Evolutionary conservation across 2,888 invertebrate species (phyloP).

Genomic region (Cryptus armator): DNA sequence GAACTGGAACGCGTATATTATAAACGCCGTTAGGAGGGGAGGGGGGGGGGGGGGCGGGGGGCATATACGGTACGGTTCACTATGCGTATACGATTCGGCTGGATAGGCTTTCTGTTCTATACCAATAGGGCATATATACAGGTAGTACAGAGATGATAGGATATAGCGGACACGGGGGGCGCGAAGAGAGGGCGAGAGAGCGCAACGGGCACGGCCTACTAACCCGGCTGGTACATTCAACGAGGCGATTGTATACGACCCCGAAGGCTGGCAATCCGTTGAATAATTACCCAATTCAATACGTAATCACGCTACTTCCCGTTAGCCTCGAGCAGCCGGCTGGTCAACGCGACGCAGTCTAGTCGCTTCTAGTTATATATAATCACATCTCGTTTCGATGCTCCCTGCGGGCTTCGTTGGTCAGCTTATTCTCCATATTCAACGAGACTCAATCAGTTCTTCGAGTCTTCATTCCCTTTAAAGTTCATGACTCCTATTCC

Average conservation of each 20-base stretch:
- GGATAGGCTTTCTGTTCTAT: constrained; percentile 37
- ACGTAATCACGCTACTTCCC: constrained; percentile 79
- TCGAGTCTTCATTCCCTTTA: constrained; percentile 20
- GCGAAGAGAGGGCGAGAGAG: constrained; percentile 29
- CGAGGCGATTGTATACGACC: constrained; percentile 70
- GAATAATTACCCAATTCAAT: constrained; percentile 81
- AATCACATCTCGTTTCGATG: constrained; percentile 39
- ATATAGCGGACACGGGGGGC: background rate
- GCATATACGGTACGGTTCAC: constrained; percentile 65
- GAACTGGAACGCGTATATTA: constrained; percentile 67
- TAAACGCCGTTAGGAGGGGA: constrained; percentile 16
- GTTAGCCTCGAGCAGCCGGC: constrained; percentile 38
- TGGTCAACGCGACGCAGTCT: constrained; percentile 35
- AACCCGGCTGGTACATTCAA: constrained; percentile 52
- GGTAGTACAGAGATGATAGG: constrained; percentile 27
- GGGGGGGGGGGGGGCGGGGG: background rate
- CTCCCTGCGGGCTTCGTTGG: constrained; percentile 30
- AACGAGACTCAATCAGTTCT: constrained; percentile 24
- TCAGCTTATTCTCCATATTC: constrained; percentile 18
- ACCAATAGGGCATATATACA: background rate
- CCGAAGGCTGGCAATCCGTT: constrained; percentile 73
- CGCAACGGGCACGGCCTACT: constrained; percentile 48
- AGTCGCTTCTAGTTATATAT: constrained; percentile 39
- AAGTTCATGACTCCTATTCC: constrained; percentile 24
- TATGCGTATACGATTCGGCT: constrained; percentile 35